Evolutionary conservation across 2,888 invertebrate genomes (phyloP).

Genomic region (Cancer borealis): DNA sequence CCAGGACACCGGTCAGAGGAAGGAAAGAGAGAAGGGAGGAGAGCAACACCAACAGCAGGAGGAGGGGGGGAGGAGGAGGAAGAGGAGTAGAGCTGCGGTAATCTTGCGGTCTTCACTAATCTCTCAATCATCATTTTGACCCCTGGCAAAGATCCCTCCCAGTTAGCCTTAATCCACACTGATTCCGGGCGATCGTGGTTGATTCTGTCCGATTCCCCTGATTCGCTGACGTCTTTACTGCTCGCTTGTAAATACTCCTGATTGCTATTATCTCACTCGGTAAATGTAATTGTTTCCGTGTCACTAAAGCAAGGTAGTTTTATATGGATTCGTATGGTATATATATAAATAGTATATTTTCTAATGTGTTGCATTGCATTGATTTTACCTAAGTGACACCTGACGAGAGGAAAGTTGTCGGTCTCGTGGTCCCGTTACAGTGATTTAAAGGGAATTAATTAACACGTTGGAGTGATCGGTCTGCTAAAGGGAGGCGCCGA

Average conservation of each 20-base stretch:
- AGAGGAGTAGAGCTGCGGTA: slow-evolving; percentile 4
- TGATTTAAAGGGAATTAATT: not conserved
- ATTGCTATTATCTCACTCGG: slow-evolving; percentile 44
- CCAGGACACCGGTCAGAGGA: not conserved
- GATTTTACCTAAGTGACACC: not conserved
- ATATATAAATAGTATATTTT: not conserved
- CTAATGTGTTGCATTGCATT: not conserved
- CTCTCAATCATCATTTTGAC: slow-evolving; percentile 67
- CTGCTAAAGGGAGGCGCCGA: not conserved
- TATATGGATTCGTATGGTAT: not conserved
- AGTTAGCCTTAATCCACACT: slow-evolving; percentile 59
- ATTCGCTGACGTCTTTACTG: slow-evolving; percentile 52
- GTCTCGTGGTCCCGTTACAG: not conserved
- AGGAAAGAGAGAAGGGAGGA: not conserved
- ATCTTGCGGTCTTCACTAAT: slow-evolving; percentile 62
- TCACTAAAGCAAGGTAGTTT: not conserved
- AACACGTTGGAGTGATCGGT: not conserved
- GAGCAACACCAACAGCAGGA: not conserved
- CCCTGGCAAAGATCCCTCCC: slow-evolving; percentile 56
- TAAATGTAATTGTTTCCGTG: not conserved
- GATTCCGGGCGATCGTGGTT: slow-evolving; percentile 59
- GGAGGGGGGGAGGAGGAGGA: not conserved
- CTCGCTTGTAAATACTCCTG: slow-evolving; percentile 1
- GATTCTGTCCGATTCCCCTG: slow-evolving; percentile 49
- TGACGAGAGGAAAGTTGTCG: not conserved